A percentile compares a stretch with the other conserved stretches of the same genome.
These are phyloP conservation scores for Poeciliopsis retropinna DNA, from an alignment of 2,113 vertebrate genomes.

Conservation along the genomic window DNA sequence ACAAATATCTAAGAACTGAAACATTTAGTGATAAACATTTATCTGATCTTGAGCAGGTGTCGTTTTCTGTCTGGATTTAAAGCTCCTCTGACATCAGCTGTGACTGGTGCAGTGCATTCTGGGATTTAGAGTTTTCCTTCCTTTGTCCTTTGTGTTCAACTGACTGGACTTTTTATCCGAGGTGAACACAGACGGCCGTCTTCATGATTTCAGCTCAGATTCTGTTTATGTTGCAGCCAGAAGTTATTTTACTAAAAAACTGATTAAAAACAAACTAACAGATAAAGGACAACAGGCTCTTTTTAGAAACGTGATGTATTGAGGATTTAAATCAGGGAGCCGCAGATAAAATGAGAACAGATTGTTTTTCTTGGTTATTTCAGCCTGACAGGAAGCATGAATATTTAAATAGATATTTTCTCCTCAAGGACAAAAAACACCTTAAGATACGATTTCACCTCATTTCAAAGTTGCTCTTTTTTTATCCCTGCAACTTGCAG, in stretches of 20 bases:
- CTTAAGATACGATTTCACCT: background rate
- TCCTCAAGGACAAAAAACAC: constrained; percentile 50
- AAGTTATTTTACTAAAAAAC: background rate
- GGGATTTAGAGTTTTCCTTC: too few species aligned
- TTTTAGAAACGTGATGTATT: background rate
- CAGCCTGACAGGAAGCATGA: constrained; percentile 27
- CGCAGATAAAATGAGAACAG: background rate
- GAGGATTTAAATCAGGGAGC: background rate
- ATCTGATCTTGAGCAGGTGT: too few species aligned
- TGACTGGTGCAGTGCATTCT: too few species aligned
- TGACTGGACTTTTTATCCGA: too few species aligned
- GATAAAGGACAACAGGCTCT: background rate
- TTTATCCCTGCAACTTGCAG: background rate
- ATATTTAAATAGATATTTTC: constrained; percentile 56
- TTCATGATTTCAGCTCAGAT: background rate
- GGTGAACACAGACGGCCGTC: background rate
- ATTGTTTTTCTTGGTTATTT: background rate
- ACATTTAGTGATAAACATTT: too few species aligned
- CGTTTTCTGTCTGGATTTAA: too few species aligned
- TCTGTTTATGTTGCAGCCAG: background rate
- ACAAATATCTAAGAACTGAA: too few species aligned
- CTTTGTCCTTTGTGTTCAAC: too few species aligned
- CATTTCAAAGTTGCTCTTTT: constrained; percentile 5
- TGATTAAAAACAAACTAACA: background rate
- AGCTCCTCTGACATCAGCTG: too few species aligned